A percentile compares a stretch with the other conserved stretches of the same genome.
These are phyloP conservation scores for Eubasilissa splendida DNA, from an alignment of 2,888 invertebrate genomes.

Conservation along the genomic window DNA sequence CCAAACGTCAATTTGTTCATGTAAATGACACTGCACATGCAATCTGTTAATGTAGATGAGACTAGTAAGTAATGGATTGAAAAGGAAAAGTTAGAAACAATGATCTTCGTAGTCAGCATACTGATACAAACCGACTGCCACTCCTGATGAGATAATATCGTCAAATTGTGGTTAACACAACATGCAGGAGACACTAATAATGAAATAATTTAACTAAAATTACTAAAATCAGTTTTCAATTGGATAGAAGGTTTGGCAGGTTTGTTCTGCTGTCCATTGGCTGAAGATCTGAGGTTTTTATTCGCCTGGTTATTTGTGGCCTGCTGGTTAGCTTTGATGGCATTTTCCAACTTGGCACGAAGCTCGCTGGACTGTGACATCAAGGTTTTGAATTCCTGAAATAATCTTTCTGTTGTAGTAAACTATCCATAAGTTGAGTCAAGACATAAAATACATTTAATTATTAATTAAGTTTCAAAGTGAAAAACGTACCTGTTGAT, in stretches of 20 bases:
- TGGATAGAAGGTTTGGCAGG: conserved; percentile 84
- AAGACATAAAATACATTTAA: background rate
- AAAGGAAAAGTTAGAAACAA: too few species aligned
- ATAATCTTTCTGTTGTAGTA: conserved; percentile 47
- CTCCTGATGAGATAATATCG: too few species aligned
- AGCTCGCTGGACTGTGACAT: conserved; percentile 89
- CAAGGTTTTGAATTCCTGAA: conserved; percentile 89
- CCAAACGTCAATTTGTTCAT: too few species aligned
- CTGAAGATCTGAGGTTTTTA: conserved; percentile 54
- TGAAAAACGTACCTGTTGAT: conserved; percentile 81
- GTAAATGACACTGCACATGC: too few species aligned
- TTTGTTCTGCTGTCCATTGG: conserved; percentile 61
- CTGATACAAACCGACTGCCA: too few species aligned
- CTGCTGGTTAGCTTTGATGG: conserved; percentile 83
- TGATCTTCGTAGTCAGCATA: too few species aligned
- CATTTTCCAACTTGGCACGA: conserved; percentile 86
- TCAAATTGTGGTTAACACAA: background rate
- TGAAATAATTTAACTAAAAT: conserved; percentile 78
- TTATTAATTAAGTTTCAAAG: background rate
- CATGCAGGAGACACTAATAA: background rate
- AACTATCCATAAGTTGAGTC: too few species aligned
- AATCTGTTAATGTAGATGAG: too few species aligned
- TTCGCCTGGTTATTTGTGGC: conserved; percentile 61
- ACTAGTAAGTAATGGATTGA: too few species aligned
- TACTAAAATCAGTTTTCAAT: conserved; percentile 95